Base-by-base conservation (phyloP, 2,888 invertebrate species). In the Anaspis maculata region DNA sequence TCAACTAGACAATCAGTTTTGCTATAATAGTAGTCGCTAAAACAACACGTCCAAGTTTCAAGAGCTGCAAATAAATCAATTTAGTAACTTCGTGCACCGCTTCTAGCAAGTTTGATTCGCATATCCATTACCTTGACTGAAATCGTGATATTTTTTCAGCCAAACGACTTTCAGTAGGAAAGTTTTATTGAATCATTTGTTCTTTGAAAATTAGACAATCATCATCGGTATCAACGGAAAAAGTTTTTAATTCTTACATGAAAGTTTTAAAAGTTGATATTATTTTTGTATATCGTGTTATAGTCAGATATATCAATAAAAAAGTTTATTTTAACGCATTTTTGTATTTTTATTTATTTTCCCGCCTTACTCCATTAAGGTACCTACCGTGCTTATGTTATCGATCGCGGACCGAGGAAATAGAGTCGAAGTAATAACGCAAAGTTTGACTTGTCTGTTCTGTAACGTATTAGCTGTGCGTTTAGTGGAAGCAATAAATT, bases 121-220 rank as follows among this genome's bases (percentile, higher is more conserved):
- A n/a, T n/a, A n/a, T n/a, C n/a, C n/a, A n/a, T n/a, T n/a, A n/a
- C n/a, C n/a, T 27, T 39, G 32, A 39, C 32, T 35, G 21, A 32
- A 36, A 30, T 36, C 27, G 33, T 39, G 33, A 16, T 34, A 21
- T 41, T 35, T 42, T 45, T 46, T 46, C 46, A 46, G 46, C 46
- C 15, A 46, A 46, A 34, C 45, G 46, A 30, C 41, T 44, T 36
- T 46, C 46, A 15, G 30, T 44, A 41, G 44, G 44, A 28, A 46
- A 46, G 39, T 46, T 46, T 42, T 46, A 45, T 37, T 46, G 37
- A 42, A 26, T 27, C 31, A 19, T 30, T n/a, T n/a, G n/a, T 32
- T 29, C 15, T 32, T 31, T 31, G 21, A 27, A 36, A 34, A 25
- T 37, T 37, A 34, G 31, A 32, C 35, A 27, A 35, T 35, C 23